Conservation (phyloP, 2,797 vertebrate genomes). For the Cryptoblepharus egeriae region DNA sequence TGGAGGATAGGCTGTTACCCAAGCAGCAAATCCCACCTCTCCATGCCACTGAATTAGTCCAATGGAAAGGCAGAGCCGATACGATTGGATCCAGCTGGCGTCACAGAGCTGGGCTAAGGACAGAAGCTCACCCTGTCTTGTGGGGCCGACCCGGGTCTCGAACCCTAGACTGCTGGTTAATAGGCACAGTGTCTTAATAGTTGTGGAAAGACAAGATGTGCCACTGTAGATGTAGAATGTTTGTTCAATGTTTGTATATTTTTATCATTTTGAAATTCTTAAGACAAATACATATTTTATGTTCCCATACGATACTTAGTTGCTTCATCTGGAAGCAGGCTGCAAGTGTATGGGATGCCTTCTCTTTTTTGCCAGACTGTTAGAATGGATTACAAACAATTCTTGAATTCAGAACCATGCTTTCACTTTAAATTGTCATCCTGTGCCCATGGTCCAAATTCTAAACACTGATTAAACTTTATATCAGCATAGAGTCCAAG, state of each 20-base stretch:
- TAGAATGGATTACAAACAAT: background rate
- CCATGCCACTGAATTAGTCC: too few relatives aligned
- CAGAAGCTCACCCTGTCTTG: too few relatives aligned
- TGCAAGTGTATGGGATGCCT: background rate
- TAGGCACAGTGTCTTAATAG: too few relatives aligned
- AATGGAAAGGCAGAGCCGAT: too few relatives aligned
- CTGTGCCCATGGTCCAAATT: background rate
- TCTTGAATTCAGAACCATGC: background rate
- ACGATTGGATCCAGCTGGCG: too few relatives aligned
- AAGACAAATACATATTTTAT: background rate
- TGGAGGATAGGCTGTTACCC: too few relatives aligned
- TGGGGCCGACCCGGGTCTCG: too few relatives aligned
- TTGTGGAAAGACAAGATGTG: background rate
- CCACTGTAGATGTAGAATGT: background rate
- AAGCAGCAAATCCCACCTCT: too few relatives aligned
- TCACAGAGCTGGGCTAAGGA: too few relatives aligned
- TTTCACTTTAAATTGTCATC: background rate
- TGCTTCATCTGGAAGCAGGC: background rate
- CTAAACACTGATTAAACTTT: background rate
- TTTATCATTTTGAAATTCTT: conserved; percentile 48
- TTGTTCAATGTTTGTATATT: conserved; percentile 52
- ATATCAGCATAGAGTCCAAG: background rate
- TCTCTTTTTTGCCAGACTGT: background rate
- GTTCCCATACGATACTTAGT: background rate
- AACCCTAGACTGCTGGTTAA: too few relatives aligned